phyloP scores from a whole-genome alignment of 2,797 vertebrate genomes.

The Jordanella pulchra region DNA sequence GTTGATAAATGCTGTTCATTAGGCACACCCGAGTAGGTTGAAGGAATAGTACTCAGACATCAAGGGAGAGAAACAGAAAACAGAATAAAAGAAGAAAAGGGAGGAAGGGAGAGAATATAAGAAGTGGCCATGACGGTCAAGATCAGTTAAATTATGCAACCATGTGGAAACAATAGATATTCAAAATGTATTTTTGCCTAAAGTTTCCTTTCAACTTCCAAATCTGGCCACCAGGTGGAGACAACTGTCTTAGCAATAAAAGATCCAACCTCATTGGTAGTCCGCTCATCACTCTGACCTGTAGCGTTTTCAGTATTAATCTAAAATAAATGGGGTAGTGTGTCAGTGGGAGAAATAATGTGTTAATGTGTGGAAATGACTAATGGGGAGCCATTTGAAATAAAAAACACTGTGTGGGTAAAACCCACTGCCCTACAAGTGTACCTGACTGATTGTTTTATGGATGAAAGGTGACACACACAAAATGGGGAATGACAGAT shows the following conservation, averaged over 20 bases:
- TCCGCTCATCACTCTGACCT: conserved; percentile 59
- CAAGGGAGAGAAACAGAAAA: conserved; percentile 39
- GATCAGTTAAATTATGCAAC: conserved; percentile 49
- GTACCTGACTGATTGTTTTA: conserved; percentile 68
- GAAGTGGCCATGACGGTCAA: conserved; percentile 21
- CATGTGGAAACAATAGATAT: conserved; percentile 39
- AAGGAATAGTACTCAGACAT: conserved; percentile 48
- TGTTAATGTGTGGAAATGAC: conserved; percentile 70
- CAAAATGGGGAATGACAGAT: conserved; percentile 68
- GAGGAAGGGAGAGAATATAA: conserved; percentile 21
- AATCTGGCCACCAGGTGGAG: conserved; percentile 77
- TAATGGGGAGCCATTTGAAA: conserved; percentile 65
- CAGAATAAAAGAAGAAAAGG: conserved; percentile 19
- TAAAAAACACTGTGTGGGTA: conserved; percentile 35
- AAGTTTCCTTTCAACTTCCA: conserved; percentile 31
- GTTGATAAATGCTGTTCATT: conserved; percentile 83
- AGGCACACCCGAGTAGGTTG: conserved; percentile 66
- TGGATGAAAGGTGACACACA: conserved; percentile 66
- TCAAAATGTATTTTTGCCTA: conserved; percentile 8
- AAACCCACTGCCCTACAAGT: conserved; percentile 43
- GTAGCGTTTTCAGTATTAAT: conserved; percentile 68
- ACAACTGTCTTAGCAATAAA: conserved; percentile 69
- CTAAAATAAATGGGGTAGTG: conserved; percentile 66
- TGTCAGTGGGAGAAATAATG: conserved; percentile 59
- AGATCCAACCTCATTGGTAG: conserved; percentile 35